Evolutionary conservation across 2,113 vertebrate genomes (phyloP).

Genomic region (Prunella fulvescens): DNA sequence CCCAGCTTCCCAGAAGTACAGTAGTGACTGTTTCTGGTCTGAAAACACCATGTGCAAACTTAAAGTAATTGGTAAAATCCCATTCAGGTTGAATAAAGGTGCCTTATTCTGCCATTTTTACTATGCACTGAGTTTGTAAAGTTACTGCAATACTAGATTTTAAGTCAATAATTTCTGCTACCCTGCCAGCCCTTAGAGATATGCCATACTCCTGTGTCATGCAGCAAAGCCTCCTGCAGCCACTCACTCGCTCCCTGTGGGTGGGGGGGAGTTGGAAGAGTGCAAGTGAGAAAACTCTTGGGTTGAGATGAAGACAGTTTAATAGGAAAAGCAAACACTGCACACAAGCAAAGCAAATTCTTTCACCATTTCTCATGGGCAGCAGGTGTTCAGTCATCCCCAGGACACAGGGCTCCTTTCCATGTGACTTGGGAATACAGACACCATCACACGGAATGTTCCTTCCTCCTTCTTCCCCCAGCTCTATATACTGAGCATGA

Average conservation of each 20-base stretch:
- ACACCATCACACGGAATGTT: accelerated
- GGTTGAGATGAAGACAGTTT: background rate
- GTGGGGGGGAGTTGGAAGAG: background rate
- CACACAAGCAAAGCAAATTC: background rate
- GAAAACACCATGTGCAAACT: accelerated
- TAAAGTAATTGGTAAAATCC: background rate
- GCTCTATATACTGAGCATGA: background rate
- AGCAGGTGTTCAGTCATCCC: background rate
- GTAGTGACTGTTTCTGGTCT: background rate
- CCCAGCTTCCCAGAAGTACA: background rate
- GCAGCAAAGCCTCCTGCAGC: background rate
- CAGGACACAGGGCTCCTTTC: background rate
- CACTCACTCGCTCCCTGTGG: accelerated
- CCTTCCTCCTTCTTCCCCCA: background rate
- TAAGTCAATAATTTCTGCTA: background rate
- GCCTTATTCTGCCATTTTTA: background rate
- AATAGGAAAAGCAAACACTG: background rate
- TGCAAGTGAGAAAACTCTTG: background rate
- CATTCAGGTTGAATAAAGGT: background rate
- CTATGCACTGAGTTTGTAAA: background rate
- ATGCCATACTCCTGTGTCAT: accelerated
- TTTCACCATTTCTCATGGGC: background rate
- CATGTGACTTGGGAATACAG: background rate
- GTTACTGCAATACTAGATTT: background rate
- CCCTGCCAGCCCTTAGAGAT: background rate